These are phyloP conservation scores for Tuberolachnus salignus DNA, from an alignment of 2,888 invertebrate species.

Conservation along the genomic window DNA sequence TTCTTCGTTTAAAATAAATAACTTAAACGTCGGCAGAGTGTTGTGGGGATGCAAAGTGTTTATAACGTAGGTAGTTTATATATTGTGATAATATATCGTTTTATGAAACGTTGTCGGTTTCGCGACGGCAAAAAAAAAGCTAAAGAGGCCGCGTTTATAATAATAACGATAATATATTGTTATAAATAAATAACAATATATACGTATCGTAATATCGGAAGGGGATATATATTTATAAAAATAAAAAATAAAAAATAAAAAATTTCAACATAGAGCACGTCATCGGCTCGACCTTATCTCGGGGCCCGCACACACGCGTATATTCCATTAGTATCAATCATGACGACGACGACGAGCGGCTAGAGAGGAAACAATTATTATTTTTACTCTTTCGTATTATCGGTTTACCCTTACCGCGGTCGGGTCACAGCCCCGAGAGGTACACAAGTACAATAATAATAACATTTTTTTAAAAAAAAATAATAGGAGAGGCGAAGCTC, in stretches of 20 bases:
- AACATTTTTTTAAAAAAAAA: no score
- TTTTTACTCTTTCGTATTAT: constrained; percentile 8
- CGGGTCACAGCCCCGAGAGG: constrained; percentile 43
- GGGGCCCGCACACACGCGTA: neutral
- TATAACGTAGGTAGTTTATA: no score
- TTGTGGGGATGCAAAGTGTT: no score
- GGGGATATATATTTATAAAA: no score
- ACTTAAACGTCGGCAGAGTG: neutral
- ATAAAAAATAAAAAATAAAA: no score
- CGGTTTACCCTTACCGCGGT: constrained; percentile 37
- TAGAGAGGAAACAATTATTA: constrained; percentile 38
- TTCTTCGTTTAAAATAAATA: neutral
- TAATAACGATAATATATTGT: neutral
- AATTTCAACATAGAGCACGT: constrained; percentile 26
- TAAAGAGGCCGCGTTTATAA: no score
- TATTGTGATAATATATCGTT: no score
- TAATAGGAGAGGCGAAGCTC: neutral
- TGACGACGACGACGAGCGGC: neutral
- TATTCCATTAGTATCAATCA: constrained; percentile 52
- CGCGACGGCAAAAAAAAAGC: no score
- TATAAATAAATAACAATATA: constrained; percentile 4
- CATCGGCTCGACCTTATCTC: constrained; percentile 45
- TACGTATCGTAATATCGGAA: neutral
- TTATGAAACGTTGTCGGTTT: no score
- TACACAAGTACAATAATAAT: no score